These are phyloP conservation scores for Phalangium opilio DNA, from an alignment of 2,888 invertebrate species.

Conservation along the genomic window DNA sequence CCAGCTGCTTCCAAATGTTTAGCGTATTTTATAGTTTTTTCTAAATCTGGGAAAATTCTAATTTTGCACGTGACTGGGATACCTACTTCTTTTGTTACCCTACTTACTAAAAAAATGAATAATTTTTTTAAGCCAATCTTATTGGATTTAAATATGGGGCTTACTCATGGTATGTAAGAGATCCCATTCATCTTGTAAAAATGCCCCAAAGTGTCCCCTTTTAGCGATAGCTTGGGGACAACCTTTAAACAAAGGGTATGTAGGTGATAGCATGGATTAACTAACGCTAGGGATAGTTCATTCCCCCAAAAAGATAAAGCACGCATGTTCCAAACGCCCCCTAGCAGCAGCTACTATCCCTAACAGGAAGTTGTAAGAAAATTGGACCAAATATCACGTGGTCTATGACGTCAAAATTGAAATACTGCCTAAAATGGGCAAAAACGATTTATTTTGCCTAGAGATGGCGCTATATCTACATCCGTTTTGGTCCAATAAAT, in stretches of 20 bases:
- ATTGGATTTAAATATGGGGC: not conserved
- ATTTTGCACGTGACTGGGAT: conserved; percentile 96
- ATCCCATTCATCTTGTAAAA: conserved; percentile 89
- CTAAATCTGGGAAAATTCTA: conserved; percentile 67
- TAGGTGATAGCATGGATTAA: too few relatives aligned
- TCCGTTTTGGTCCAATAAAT: too few relatives aligned
- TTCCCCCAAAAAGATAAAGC: too few relatives aligned
- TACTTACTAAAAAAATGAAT: conserved; percentile 45
- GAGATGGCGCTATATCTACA: too few relatives aligned
- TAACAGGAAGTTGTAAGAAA: too few relatives aligned
- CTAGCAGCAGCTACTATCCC: too few relatives aligned
- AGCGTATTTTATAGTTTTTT: conserved; percentile 79
- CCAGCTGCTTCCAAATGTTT: conserved; percentile 88
- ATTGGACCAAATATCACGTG: too few relatives aligned
- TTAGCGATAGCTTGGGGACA: conserved; percentile 97
- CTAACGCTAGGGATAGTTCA: too few relatives aligned
- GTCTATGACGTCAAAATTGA: too few relatives aligned
- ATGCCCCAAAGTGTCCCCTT: conserved; percentile 88
- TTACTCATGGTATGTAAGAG: conserved; percentile 64
- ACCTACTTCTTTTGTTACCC: conserved; percentile 47
- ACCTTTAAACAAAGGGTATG: conserved; percentile 37
- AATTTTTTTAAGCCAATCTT: not conserved
- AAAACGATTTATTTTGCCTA: too few relatives aligned
- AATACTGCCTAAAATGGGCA: too few relatives aligned
- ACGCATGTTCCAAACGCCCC: too few relatives aligned